These are phyloP conservation scores for Anser cygnoides DNA, from an alignment of 2,113 vertebrate species.

Conservation along the genomic window DNA sequence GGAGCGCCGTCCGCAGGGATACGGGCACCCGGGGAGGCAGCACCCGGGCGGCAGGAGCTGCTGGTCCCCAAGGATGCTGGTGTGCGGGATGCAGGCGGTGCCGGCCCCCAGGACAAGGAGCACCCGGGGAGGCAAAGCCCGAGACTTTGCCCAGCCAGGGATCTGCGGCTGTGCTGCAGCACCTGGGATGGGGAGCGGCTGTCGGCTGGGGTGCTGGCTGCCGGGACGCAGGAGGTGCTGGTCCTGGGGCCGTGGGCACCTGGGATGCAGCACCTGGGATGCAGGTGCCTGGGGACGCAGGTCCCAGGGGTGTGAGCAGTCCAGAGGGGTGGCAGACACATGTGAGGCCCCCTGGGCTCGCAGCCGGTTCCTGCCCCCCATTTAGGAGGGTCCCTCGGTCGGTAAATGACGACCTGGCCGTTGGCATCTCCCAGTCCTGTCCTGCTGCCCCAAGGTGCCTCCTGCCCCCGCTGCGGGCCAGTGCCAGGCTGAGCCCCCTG, in stretches of 20 bases:
- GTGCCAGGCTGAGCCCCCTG: neutral
- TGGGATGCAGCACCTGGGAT: neutral
- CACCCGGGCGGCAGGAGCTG: neutral
- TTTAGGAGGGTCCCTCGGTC: neutral
- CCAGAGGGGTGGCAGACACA: neutral
- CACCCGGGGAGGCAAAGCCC: neutral
- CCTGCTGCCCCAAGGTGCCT: fast-evolving
- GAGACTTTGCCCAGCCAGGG: neutral
- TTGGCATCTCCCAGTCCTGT: neutral
- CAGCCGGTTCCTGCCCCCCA: neutral
- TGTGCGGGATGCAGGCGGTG: neutral
- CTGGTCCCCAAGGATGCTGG: neutral
- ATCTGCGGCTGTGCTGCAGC: neutral
- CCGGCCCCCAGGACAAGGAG: neutral
- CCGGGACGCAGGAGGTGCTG: neutral
- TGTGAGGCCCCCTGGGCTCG: fast-evolving
- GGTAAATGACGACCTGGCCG: neutral
- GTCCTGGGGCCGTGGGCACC: neutral
- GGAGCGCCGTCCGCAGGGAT: neutral
- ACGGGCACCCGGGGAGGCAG: neutral
- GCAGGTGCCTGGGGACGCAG: neutral
- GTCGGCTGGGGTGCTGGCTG: neutral
- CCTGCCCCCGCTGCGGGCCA: neutral
- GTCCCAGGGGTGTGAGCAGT: no score
- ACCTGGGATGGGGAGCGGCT: neutral